Evolutionary conservation across 2,113 vertebrate species (phyloP), one percentile per base, ranked within the genome.

Genomic region (Myiagra hebetior): DNA sequence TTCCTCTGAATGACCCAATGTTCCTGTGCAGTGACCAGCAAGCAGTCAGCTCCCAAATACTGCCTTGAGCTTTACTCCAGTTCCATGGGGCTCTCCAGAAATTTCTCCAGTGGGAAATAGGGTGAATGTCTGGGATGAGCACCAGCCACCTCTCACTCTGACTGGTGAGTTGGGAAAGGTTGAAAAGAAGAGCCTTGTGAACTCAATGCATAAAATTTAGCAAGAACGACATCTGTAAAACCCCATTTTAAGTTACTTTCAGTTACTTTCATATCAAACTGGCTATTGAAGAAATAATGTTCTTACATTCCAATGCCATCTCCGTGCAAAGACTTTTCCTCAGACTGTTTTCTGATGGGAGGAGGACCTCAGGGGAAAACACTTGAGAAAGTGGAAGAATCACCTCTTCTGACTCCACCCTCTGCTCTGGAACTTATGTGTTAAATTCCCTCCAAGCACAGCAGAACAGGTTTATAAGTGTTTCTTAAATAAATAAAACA

Each of bases 11-110:
- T 4, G 15, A 33, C 11, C 14, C 13, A 46, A 0, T 0, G 0
- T 2, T 67, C 1, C 0, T 17, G 7, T 52, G 8, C 0, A 1
- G 30, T 26, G 28, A 4, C 15, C 64, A 22, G 18, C 17, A 27
- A 59, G 19, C 1, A 57, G 16, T 7, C 8, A 10, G 8, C 3
- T 63, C 30, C 62, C 10, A 73, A 7, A 41, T 31, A 15, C 18
- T 53, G 13, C 18, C 62, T 27, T 39, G 11, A 64, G 41, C 20
- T 81, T 78, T 68, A 8, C 3, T 3, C 2, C 7, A 41, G 8
- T 16, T 92, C 82, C 35, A 11, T 5, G 8, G 37, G 10, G 2
- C 0, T 11, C 13, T 68, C 24, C 53, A 79, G 35, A 15, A 72
- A 35, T 3, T 35, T 21, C 22, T 52, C 1, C 2, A 10, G 21